A percentile compares a stretch with the other conserved stretches of the same genome.
Conservation (phyloP, 2,113 vertebrate genomes). For the Nansenia antarctica region DNA sequence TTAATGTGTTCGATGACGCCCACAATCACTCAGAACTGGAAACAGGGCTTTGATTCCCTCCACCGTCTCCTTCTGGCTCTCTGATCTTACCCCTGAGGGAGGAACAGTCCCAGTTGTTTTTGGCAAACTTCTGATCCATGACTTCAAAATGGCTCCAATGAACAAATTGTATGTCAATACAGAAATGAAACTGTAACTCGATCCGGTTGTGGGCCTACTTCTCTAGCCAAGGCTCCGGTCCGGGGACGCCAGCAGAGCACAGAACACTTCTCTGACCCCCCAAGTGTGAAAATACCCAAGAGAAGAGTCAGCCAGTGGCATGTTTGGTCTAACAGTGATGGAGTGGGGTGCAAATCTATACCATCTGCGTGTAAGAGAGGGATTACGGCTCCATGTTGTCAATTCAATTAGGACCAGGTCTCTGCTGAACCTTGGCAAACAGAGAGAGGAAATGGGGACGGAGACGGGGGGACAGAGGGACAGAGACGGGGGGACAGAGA, state of each 20-base stretch:
- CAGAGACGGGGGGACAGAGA: background rate
- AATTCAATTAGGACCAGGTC: constrained; percentile 48
- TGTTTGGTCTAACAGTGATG: background rate
- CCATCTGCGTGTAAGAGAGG: constrained; percentile 12
- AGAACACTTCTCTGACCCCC: constrained; percentile 14
- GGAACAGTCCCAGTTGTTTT: constrained; percentile 2
- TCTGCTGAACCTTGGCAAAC: constrained; percentile 6
- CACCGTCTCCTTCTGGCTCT: background rate
- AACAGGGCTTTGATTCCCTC: constrained; percentile 18
- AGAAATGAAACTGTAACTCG: background rate
- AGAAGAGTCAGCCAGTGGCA: constrained; percentile 15
- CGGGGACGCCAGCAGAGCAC: background rate
- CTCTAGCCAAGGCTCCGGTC: constrained; percentile 8
- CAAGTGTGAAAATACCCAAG: constrained; percentile 40
- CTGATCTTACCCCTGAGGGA: background rate
- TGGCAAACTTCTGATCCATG: constrained; percentile 19
- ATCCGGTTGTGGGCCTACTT: background rate
- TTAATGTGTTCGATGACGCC: background rate
- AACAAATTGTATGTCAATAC: constrained; percentile 5
- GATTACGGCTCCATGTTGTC: constrained; percentile 46
- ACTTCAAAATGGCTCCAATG: constrained; percentile 15
- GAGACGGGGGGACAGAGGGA: background rate
- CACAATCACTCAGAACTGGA: constrained; percentile 11
- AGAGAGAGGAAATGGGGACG: background rate
- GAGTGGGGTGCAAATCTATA: constrained; percentile 37